Evolutionary conservation across 1,140 invertebrate genomes (phyloP), one percentile per base, ranked within the genome.

Genomic region (Andricus grossulariae): DNA sequence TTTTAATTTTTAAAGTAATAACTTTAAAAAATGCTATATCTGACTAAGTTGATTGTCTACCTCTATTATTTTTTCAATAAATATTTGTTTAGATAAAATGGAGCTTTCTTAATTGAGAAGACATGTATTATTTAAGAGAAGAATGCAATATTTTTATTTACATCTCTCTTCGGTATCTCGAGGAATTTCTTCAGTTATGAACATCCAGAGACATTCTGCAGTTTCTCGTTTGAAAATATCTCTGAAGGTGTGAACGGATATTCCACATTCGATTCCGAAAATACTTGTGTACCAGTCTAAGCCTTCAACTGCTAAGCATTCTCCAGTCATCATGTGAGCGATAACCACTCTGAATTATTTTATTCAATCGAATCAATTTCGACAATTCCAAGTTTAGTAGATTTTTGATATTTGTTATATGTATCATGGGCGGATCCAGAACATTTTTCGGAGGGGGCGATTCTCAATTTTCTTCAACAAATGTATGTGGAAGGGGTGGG

Each of bases 261-360:
- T 50, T 15, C 79, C 81, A 21, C 77, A 76, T 51, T 84, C 83
- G 52, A 52, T 77, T 21, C 83, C 83, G 11, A 84, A 70, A 25
- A 84, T 57, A 12, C 79, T 82, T 3, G 50, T 10, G 19, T 79
- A 76, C 83, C 83, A 84, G 11, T 73, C 19, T 12, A 52, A 45
- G 13, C 49, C 52, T 50, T 84, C 83, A 49, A 66, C 75, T 11
- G 83, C 79, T 3, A 84, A 71, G 51, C 81, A 81, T 13, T 77
- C 18, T 11, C 81, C 81, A 19, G 79, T 84, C 83, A 82, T 84
- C 50, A 80, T 57, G 54, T 84, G 76, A 72, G 75, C 57, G 49
- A 84, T 73, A 10, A 84, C 74, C 12, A 84, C 45, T 70, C 83
- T 84, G 25, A 32, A 72, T 71, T 13, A 55, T 73, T 54, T 71